These are phyloP conservation scores for Chrosomus eos DNA, from an alignment of 2,797 vertebrate genomes.

Conservation along the genomic window DNA sequence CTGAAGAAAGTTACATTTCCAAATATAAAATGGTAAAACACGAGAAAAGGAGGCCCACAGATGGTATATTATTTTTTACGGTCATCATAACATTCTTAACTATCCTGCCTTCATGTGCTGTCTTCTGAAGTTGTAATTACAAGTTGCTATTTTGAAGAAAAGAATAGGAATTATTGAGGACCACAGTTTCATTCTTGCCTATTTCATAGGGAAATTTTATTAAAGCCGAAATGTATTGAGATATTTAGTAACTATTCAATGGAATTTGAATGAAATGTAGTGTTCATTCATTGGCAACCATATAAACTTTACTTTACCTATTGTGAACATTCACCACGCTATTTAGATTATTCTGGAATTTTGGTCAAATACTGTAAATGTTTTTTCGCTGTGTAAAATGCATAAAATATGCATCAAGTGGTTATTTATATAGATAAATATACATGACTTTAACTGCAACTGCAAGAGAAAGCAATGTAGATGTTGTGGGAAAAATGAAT, in stretches of 20 bases:
- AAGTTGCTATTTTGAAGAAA: not conserved
- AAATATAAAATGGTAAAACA: not conserved
- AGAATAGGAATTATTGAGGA: not conserved
- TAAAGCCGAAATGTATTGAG: not conserved
- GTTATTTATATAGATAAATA: not conserved
- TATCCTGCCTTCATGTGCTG: not conserved
- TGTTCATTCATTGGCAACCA: not conserved
- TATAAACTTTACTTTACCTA: not conserved
- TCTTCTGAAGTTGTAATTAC: not conserved
- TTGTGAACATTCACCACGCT: not conserved
- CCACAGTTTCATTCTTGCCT: not conserved
- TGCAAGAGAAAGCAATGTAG: not conserved
- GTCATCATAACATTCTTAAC: not conserved
- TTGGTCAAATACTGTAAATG: not conserved
- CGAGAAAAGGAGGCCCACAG: not conserved
- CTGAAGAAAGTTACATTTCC: not conserved
- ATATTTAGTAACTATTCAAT: not conserved
- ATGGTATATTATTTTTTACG: too few relatives aligned
- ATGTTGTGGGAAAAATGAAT: not conserved
- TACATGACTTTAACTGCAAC: not conserved
- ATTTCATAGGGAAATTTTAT: not conserved
- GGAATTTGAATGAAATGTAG: not conserved
- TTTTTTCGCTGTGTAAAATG: not conserved
- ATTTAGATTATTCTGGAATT: not conserved
- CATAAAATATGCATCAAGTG: not conserved